Conservation (phyloP, 2,888 invertebrate genomes). For the Drosophila suboccidentalis region DNA sequence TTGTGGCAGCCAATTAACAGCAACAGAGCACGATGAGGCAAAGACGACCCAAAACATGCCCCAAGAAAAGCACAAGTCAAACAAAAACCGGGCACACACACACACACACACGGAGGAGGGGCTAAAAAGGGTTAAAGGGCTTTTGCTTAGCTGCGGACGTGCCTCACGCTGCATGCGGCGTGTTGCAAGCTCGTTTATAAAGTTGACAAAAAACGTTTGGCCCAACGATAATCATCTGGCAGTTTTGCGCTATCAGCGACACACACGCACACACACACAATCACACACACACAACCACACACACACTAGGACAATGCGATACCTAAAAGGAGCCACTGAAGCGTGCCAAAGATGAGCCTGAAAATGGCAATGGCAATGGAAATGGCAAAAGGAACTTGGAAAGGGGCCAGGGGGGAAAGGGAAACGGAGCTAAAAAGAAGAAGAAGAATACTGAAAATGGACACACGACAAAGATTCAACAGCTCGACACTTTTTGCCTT, state of each 20-base stretch:
- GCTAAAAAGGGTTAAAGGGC: slow-evolving; percentile 48
- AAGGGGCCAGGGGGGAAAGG: not conserved
- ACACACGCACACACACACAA: slow-evolving; percentile 60
- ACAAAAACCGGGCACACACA: slow-evolving; percentile 66
- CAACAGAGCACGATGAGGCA: slow-evolving; percentile 34
- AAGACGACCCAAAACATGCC: slow-evolving; percentile 14
- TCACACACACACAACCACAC: slow-evolving; percentile 54
- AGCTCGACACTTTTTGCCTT: slow-evolving; percentile 67
- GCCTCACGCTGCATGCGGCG: slow-evolving; percentile 52
- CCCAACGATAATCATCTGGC: slow-evolving; percentile 77
- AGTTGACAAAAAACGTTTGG: slow-evolving; percentile 79
- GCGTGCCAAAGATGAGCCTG: slow-evolving; percentile 49
- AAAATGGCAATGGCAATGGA: slow-evolving; percentile 14
- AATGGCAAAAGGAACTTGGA: slow-evolving; percentile 11
- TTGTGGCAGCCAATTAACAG: slow-evolving; percentile 82
- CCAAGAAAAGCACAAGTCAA: slow-evolving; percentile 76
- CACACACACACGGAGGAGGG: slow-evolving; percentile 32
- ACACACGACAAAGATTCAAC: slow-evolving; percentile 40
- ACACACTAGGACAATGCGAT: slow-evolving; percentile 39
- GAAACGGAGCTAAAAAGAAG: not conserved
- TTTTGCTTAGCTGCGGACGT: slow-evolving; percentile 54
- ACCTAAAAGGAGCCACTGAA: slow-evolving; percentile 51
- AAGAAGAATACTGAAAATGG: slow-evolving; percentile 8
- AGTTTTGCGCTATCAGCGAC: slow-evolving; percentile 80
- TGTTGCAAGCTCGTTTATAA: slow-evolving; percentile 75